Evolutionary conservation across 2,888 invertebrate genomes (phyloP).

Genomic region (Troglohyphantes excavatus): DNA sequence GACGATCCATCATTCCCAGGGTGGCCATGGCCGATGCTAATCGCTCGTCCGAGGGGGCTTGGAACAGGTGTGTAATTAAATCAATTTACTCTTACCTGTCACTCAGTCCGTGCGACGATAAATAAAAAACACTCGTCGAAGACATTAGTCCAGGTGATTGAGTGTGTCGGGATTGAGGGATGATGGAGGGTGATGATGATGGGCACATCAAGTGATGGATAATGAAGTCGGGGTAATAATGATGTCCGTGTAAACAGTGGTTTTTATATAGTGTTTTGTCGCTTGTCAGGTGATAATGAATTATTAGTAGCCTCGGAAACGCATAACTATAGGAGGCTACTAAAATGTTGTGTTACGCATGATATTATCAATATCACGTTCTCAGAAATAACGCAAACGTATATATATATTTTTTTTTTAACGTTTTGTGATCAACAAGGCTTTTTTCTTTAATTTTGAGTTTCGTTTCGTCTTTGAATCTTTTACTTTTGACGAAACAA

Average conservation of each 20-base stretch:
- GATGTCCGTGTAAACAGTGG: neutral
- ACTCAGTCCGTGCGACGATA: constrained; percentile 17
- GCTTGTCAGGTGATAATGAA: too few species aligned
- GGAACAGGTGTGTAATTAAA: constrained; percentile 77
- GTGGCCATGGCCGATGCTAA: constrained; percentile 74
- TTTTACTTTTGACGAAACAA: too few species aligned
- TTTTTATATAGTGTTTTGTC: too few species aligned
- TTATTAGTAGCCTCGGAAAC: too few species aligned
- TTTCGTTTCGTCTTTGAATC: too few species aligned
- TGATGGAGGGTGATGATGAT: neutral
- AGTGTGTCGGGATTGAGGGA: constrained; percentile 9
- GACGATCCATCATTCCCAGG: constrained; percentile 66
- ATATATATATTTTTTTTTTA: too few species aligned
- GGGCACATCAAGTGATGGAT: neutral
- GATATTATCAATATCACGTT: too few species aligned
- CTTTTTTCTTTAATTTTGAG: too few species aligned
- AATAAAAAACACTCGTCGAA: neutral
- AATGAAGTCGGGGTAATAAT: constrained; percentile 1
- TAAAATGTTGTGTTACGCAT: too few species aligned
- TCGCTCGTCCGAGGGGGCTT: constrained; percentile 42
- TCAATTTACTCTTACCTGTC: constrained; percentile 67
- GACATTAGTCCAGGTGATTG: constrained; percentile 20
- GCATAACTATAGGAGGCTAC: too few species aligned
- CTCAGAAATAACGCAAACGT: too few species aligned
- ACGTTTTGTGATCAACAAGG: too few species aligned